Evolutionary conservation across 1,140 invertebrate species (phyloP), one percentile per base, ranked within the genome.

Genomic region (Chrysomallon squamiferum): DNA sequence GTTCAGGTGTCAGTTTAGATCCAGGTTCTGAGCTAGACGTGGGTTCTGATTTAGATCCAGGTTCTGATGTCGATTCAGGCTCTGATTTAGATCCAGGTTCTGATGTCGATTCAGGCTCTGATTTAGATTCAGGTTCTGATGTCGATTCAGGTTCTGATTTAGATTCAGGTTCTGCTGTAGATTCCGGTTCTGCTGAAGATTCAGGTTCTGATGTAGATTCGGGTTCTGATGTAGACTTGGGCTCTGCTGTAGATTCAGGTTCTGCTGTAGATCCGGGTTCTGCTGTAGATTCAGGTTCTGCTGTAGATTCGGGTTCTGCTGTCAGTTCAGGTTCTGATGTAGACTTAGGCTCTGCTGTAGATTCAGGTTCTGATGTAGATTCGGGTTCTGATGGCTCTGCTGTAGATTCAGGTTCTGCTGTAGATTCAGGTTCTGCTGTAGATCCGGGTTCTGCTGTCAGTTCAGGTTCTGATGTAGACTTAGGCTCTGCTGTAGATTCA

Each of bases 291-390:
- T 65, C 66, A 2, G 62, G 18, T 43, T 49, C 49, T n/a, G 52
- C 20, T 30, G 43, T 30, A n/a, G 38, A 18, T 32, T 64, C 62
- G 4, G 62, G 57, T 57, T 65, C 58, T 50, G 62, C 29, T 25
- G 57, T 69, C 6, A 52, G 20, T 43, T 73, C 68, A 25, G 68
- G 62, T 60, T 66, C 66, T 29, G 67, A 29, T 58, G 32, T 47
- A 38, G 62, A 41, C 25, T 62, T 62, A 18, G 61, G n/a, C 33
- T 66, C 59, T 56, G 59, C 25, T 49, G 59, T 67, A n/a, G 43
- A 1, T 59, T 69, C 67, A 7, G 59, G 60, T 50, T 64, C 60
- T 43, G 62, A 3, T 41, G 7, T 32, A 2, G 54, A 20, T 35
- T 57, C 57, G 1, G 58, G 7, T 33, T 64, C 62, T 20, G 56